Conservation (phyloP, 2,797 vertebrate genomes). For the Brachyrhaphis roseni region DNA sequence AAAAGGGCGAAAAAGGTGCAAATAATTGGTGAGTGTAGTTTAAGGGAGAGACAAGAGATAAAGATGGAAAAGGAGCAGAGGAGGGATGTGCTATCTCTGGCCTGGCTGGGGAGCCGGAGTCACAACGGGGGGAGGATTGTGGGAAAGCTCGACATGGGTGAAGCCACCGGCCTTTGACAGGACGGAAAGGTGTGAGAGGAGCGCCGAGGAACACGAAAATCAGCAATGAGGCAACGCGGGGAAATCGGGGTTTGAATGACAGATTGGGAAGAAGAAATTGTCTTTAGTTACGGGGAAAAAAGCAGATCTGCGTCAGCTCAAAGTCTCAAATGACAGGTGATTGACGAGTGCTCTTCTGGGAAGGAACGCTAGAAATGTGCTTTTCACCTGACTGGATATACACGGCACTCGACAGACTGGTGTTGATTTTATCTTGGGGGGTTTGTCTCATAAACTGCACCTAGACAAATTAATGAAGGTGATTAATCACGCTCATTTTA, state of each 20-base stretch:
- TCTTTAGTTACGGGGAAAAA: background rate
- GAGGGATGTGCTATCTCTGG: conserved; percentile 24
- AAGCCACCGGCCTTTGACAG: conserved; percentile 42
- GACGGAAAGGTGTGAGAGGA: conserved; percentile 18
- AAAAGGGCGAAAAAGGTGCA: conserved; percentile 35
- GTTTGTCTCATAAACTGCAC: background rate
- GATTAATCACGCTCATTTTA: background rate
- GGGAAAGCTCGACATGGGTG: conserved; percentile 25
- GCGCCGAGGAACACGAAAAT: background rate
- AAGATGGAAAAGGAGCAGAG: conserved; percentile 48
- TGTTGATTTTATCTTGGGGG: background rate
- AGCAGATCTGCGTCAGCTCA: background rate
- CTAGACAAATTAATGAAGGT: background rate
- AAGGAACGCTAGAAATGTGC: conserved; percentile 23
- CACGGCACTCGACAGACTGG: background rate
- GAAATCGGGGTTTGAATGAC: background rate
- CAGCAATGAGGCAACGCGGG: background rate
- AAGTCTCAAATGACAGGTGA: conserved; percentile 19
- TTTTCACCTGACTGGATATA: conserved; percentile 12
- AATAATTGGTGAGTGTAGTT: conserved; percentile 56
- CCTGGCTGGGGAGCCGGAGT: conserved; percentile 29
- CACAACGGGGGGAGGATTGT: conserved; percentile 30
- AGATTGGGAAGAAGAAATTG: background rate
- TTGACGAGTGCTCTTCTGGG: conserved; percentile 20
- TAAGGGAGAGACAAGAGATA: conserved; percentile 54